Evolutionary conservation across 1,140 invertebrate genomes (phyloP).

Genomic region (Plectrocnemia conspersa): DNA sequence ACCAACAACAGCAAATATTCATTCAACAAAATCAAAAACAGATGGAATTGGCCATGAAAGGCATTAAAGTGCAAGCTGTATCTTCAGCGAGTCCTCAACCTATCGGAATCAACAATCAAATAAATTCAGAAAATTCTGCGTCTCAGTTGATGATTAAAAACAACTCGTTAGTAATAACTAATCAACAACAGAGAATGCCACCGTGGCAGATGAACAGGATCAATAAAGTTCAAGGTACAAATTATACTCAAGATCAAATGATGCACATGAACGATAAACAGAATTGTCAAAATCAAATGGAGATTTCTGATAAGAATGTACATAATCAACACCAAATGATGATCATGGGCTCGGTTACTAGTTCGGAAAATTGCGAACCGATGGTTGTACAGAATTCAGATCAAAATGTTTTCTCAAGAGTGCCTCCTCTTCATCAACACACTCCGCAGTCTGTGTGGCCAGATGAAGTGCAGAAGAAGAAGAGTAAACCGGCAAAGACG

Average conservation of each 20-base stretch:
- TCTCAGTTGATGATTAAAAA: constrained; percentile 48
- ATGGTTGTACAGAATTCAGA: constrained; percentile 21
- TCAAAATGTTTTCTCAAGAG: constrained; percentile 57
- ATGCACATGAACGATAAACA: constrained; percentile 25
- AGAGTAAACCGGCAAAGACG: constrained; percentile 54
- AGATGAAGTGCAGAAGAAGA: constrained; percentile 61
- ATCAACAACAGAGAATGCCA: constrained; percentile 52
- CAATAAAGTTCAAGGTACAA: constrained; percentile 41
- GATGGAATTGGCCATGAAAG: constrained; percentile 51
- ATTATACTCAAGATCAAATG: constrained; percentile 30
- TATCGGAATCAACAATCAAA: constrained; percentile 23
- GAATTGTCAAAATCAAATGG: constrained; percentile 16
- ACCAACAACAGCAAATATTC: constrained; percentile 55
- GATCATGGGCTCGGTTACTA: background rate
- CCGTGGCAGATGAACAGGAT: constrained; percentile 59
- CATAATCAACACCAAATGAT: constrained; percentile 30
- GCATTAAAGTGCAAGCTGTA: constrained; percentile 48
- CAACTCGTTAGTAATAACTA: constrained; percentile 46
- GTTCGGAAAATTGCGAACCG: constrained; percentile 27
- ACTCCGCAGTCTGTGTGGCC: constrained; percentile 58
- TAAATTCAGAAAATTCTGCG: constrained; percentile 14
- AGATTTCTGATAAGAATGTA: constrained; percentile 33
- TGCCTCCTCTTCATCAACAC: constrained; percentile 68
- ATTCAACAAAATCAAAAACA: constrained; percentile 53
- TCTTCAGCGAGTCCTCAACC: constrained; percentile 39